These are phyloP conservation scores for Ctenomys sociabilis DNA, from an alignment of 2,113 vertebrate genomes.

Conservation along the genomic window DNA sequence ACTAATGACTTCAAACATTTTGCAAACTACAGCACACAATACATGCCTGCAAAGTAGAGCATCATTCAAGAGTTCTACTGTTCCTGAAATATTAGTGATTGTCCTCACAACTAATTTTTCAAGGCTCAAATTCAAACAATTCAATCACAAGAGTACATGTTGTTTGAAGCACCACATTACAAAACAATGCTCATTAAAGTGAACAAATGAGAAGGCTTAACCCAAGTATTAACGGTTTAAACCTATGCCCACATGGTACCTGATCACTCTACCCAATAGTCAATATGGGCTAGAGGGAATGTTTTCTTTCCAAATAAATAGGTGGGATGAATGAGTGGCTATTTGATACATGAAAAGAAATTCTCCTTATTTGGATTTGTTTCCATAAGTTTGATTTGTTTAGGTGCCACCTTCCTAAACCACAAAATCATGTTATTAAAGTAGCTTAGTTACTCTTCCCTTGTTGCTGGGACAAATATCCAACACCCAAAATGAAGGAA, in stretches of 20 bases:
- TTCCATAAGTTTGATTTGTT: not conserved
- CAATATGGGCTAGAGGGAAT: not conserved
- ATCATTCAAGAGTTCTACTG: not conserved
- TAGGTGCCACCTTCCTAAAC: not conserved
- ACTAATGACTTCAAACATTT: not conserved
- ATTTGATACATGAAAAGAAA: not conserved
- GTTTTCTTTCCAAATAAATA: not conserved
- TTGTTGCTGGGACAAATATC: no score
- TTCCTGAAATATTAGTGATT: not conserved
- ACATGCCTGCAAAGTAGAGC: not conserved
- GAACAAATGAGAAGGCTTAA: not conserved
- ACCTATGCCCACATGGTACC: not conserved
- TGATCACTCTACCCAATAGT: not conserved
- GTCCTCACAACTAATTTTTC: conserved; percentile 42
- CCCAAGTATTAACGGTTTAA: not conserved
- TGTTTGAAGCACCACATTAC: not conserved
- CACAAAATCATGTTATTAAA: not conserved
- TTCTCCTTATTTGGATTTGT: not conserved
- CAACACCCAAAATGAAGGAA: no score
- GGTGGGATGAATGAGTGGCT: not conserved
- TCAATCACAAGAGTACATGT: not conserved
- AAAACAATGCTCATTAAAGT: not conserved
- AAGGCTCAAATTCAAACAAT: not conserved
- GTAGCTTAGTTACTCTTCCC: not conserved
- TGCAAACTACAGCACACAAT: not conserved